Evolutionary conservation across 1,140 invertebrate genomes (phyloP).

Genomic region (Gryon sp.): DNA sequence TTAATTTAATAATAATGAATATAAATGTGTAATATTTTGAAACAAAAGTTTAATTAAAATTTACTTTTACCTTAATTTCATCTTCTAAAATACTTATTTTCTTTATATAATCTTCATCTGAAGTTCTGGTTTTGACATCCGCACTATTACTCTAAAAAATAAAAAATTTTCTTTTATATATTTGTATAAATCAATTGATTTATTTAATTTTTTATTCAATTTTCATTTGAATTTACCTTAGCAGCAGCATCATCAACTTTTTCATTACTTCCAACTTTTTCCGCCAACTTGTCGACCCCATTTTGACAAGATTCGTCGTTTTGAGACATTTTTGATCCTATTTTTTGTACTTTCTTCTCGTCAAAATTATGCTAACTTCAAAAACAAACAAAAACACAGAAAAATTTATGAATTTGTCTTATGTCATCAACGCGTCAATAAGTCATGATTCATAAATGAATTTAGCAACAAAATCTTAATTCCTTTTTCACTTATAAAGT

Average conservation of each 20-base stretch:
- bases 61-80: conserved; percentile 29
- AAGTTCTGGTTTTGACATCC: background rate
- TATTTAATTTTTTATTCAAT: conserved; percentile 1
- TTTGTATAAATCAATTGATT: background rate
- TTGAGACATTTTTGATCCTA: conserved; percentile 35
- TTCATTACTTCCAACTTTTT: background rate
- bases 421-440: too few relatives aligned
- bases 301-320: conserved; percentile 7
- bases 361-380: too few relatives aligned
- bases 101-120: conserved; percentile 3
- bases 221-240: conserved; percentile 7
- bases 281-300: too few relatives aligned
- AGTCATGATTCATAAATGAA: too few relatives aligned
- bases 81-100: conserved; percentile 18
- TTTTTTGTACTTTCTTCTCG: too few relatives aligned
- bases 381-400: too few relatives aligned
- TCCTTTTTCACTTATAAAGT: too few relatives aligned
- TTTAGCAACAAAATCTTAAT: too few relatives aligned
- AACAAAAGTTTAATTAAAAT: background rate
- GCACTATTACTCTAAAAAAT: conserved; percentile 16
- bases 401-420: too few relatives aligned
- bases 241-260: background rate
- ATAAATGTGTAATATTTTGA: too few relatives aligned
- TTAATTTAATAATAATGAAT: too few relatives aligned
- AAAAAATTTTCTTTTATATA: background rate